Base-by-base conservation (phyloP, 2,113 vertebrate species). In the Amblyopsis rosae region DNA sequence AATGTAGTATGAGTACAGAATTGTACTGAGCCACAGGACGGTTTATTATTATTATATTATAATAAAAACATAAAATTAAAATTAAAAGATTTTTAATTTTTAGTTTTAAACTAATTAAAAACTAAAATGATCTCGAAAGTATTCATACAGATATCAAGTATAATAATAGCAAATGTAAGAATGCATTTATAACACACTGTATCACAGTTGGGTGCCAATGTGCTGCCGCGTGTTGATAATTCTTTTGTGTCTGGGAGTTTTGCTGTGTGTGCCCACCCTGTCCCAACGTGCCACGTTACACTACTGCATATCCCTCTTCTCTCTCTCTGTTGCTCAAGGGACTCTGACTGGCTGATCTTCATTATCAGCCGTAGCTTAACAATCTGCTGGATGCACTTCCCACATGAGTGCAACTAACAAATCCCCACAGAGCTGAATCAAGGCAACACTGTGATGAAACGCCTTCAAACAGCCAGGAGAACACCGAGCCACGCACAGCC, bases 401-500 rank as follows among this genome's bases (percentile, higher is more conserved):
- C 89, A 88, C 81, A 85, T 89, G 88, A 89, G 82, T 84, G 85
- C 90, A 86, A 88, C 87, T 85, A 89, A 90, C 88, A 90, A 91
- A 90, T 90, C 90, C 90, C 88, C 76, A 79, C 82, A 85, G 90
- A 88, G 89, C 83, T 74, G 85, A 91, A 87, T 87, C 87, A 89
- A 88, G 86, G 87, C 89, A 86, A 84, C 85, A 84, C 83, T 78
- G 80, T 90, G 89, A 90, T 90, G 87, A 92, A 92, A 90, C 87
- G 90, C 85, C 88, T 90, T 91, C 89, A 91, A 90, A 90, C 86
- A 83, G 72, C 83, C 83, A 80, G 59, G 77, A 86, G 85, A 82
- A 85, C 83, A 84, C 79, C 75, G 80, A 84, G 83, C 82, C 70
- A 82, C 73, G 81, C 84, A 78, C 81, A 85, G 88, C 86, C 84